Evolutionary conservation across 2,888 invertebrate genomes (phyloP), one percentile per base, ranked within the genome.

Genomic region (Heteropelma amictum): DNA sequence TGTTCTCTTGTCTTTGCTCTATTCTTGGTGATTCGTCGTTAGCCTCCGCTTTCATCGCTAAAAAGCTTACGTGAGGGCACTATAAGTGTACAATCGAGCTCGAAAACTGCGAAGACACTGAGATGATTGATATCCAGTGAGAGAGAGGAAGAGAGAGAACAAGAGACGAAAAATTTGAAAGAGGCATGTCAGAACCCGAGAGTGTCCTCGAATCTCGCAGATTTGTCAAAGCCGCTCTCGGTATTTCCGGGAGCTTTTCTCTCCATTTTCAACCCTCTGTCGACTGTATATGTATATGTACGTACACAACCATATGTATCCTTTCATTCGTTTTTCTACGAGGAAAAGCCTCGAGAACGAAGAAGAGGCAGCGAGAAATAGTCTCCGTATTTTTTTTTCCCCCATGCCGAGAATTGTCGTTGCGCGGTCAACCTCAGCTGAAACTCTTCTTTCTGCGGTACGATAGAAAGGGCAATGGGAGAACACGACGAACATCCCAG

Each of bases 371-470:
- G 12, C 38, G 21, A 40, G 21, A 21, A 33, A 53, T 42, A 45
- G 19, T 45, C 8, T 33, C 45, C n/a, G n/a, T n/a, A n/a, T n/a
- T n/a, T n/a, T 65, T 23, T n/a, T 47, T 45, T 67, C 45, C 17
- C 58, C 54, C n/a, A 38, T 21, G 17, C 54, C 21, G 49, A 53
- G 65, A 65, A 72, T 72, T 58, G 40, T 42, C 65, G 14, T n/a
- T 45, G 58, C 19, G 60, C 71, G 75, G 67, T 61, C 61, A 63
- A 71, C 38, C 72, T 65, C 45, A 28, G 35, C 40, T 40, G 54
- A 42, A 61, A 75, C 40, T 65, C 54, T 71, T 65, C 21, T 45
- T 42, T 19, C 56, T 19, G 30, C 14, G 40, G 28, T 10, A 42
- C 26, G 35, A 42, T 65, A 33, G 33, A 58, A 49, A 49, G 28